These are phyloP conservation scores for Dendrolimus punctatus DNA, from an alignment of 1,140 invertebrate genomes.

Conservation along the genomic window DNA sequence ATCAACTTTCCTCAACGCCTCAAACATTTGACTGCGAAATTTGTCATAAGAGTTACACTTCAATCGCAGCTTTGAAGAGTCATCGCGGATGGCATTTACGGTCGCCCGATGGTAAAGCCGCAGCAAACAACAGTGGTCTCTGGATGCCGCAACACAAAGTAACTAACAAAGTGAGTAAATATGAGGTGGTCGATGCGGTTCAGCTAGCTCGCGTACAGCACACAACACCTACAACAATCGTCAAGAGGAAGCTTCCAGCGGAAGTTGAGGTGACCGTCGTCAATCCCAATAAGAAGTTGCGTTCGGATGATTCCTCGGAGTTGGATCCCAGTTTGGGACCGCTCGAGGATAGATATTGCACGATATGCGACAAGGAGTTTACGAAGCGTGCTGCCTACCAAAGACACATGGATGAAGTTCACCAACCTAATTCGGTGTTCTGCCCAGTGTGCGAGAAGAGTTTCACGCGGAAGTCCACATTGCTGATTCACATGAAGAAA, in stretches of 20 bases:
- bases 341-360: constrained; percentile 71
- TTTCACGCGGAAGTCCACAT: constrained; percentile 68
- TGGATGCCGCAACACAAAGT: constrained; percentile 72
- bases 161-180: constrained; percentile 66
- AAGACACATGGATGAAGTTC: constrained; percentile 73
- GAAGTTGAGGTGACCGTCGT: constrained; percentile 68
- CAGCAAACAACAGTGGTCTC: constrained; percentile 63
- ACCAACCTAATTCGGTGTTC: constrained; percentile 49
- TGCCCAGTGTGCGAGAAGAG: constrained; percentile 73
- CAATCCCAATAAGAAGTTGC: constrained; percentile 64
- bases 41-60: constrained; percentile 74
- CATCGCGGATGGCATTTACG: constrained; percentile 76
- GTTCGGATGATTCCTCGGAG: constrained; percentile 58
- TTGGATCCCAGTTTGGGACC: constrained; percentile 32
- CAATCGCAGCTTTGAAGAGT: constrained; percentile 72
- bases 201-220: constrained; percentile 32
- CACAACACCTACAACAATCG: constrained; percentile 21
- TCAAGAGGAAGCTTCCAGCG: constrained; percentile 60
- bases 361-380: constrained; percentile 74
- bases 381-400: constrained; percentile 71
- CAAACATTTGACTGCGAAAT: constrained; percentile 72
- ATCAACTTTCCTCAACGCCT: constrained; percentile 36
- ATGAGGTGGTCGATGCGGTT: constrained; percentile 52
- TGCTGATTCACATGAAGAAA: constrained; percentile 71
- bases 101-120: constrained; percentile 69